Conservation (phyloP, 2,113 vertebrate species). For the Phrynocephalus versicolor region DNA sequence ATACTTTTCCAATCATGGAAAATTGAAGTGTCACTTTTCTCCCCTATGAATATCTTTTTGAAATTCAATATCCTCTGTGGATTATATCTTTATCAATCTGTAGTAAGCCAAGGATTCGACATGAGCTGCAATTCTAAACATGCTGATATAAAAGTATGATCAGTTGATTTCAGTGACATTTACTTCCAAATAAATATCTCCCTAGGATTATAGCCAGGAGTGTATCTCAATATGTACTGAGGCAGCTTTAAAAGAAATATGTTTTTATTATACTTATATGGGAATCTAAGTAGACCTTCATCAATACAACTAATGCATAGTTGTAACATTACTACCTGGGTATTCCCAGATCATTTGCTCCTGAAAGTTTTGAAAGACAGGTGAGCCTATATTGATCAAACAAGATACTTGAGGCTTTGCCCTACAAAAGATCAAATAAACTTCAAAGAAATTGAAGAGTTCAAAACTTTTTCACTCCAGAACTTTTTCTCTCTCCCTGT, state of each 20-base stretch:
- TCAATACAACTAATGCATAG: neutral
- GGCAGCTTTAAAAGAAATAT: neutral
- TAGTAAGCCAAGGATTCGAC: neutral
- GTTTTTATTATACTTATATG: neutral
- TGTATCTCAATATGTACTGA: neutral
- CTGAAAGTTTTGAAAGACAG: neutral
- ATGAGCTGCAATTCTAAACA: neutral
- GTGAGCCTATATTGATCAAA: neutral
- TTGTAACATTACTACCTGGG: neutral
- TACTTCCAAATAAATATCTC: neutral
- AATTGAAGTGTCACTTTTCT: neutral
- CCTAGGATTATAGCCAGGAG: neutral
- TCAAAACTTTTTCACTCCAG: neutral
- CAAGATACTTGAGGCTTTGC: neutral
- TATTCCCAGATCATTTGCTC: neutral
- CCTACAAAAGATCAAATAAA: neutral
- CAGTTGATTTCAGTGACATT: neutral
- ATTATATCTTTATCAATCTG: neutral
- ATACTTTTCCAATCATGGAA: conserved; percentile 1
- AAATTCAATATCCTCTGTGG: neutral
- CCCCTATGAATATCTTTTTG: neutral
- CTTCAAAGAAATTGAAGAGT: neutral
- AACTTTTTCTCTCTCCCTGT: neutral
- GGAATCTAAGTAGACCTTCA: neutral
- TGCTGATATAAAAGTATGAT: neutral